These are phyloP conservation scores for Accipiter virgatus DNA, from an alignment of 2,113 vertebrate species.

Conservation along the genomic window DNA sequence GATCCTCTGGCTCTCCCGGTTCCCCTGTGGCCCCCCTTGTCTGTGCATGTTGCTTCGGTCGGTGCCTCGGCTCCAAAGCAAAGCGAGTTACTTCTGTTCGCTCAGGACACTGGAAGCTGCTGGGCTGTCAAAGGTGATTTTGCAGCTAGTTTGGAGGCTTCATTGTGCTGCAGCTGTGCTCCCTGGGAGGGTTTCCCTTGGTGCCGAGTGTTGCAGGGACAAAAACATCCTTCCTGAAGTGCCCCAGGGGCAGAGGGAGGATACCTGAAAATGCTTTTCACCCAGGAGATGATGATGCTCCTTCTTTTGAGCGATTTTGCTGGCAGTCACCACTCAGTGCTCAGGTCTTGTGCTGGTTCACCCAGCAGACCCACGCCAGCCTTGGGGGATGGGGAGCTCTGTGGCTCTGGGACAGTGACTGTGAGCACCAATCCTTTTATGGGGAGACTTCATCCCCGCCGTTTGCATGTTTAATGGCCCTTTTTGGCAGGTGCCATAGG, in stretches of 20 bases:
- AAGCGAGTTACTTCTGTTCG: background rate
- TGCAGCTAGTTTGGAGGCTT: background rate
- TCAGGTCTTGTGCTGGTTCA: background rate
- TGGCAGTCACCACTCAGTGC: background rate
- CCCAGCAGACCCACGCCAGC: too few relatives aligned
- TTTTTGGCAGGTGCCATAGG: fast-evolving
- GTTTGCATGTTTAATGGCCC: background rate
- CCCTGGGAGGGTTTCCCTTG: background rate
- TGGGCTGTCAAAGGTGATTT: background rate
- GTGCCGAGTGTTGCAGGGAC: background rate
- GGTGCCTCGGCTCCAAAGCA: background rate
- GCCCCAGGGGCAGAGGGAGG: background rate
- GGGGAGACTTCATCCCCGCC: fast-evolving
- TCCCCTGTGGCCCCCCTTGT: fast-evolving
- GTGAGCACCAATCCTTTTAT: background rate
- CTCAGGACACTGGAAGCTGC: background rate
- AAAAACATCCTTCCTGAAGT: background rate
- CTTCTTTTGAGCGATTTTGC: background rate
- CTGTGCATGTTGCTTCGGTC: fast-evolving
- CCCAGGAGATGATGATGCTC: fast-evolving
- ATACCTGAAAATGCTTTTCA: background rate
- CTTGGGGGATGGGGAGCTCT: background rate
- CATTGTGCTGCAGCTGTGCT: fast-evolving
- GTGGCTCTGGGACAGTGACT: background rate
- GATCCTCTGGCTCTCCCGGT: background rate